Percentiles rank a stretch among this genome's conserved stretches.
These are phyloP conservation scores for Ciconia maguari DNA, from an alignment of 2,113 vertebrate species.

Conservation along the genomic window DNA sequence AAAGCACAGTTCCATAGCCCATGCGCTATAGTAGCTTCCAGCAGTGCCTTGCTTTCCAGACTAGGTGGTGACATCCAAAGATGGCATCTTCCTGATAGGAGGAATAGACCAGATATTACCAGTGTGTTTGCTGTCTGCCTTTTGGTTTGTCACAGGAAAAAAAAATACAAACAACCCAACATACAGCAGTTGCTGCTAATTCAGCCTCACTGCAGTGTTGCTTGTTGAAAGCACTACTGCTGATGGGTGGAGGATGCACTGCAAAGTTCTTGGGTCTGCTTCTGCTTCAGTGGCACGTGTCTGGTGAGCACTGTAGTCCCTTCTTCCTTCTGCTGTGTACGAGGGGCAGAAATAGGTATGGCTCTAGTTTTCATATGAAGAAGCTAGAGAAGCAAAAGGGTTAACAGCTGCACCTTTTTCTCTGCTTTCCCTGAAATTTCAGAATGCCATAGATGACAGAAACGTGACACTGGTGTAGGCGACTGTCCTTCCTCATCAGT, in stretches of 20 bases:
- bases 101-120: no score
- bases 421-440: not conserved
- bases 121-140: not conserved
- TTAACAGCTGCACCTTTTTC: not conserved
- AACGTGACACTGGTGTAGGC: not conserved
- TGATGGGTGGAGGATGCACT: not conserved
- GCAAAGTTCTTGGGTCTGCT: not conserved
- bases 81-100: not conserved
- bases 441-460: not conserved
- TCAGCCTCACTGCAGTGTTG: not conserved
- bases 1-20: not conserved
- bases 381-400: not conserved
- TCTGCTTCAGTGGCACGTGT: not conserved
- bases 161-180: no score
- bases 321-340: not conserved
- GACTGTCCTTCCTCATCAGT: not conserved
- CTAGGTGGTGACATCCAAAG: not conserved
- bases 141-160: not conserved
- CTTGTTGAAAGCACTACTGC: not conserved
- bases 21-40: not conserved
- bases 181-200: not conserved
- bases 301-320: not conserved
- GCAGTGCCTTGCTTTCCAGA: not conserved
- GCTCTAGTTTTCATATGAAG: not conserved
- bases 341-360: not conserved